These are phyloP conservation scores for Drosophila macrospina DNA, from an alignment of 2,888 invertebrate genomes.

Conservation along the genomic window DNA sequence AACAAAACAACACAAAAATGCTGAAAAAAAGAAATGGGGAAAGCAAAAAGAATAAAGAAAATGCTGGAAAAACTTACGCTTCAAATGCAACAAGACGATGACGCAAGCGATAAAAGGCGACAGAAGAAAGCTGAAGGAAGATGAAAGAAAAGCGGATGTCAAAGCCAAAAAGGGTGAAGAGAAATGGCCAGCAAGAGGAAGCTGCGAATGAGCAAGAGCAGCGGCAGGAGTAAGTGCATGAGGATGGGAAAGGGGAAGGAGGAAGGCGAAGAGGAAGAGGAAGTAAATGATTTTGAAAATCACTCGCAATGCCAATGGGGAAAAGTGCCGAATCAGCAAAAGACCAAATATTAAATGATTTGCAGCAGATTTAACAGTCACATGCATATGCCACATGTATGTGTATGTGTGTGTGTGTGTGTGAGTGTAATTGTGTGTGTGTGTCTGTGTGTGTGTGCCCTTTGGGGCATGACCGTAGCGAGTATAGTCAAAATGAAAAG, in stretches of 20 bases:
- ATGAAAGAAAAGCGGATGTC: conserved; percentile 19
- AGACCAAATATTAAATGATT: conserved; percentile 64
- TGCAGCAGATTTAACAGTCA: conserved; percentile 53
- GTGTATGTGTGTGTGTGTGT: conserved; percentile 6
- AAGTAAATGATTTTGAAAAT: conserved; percentile 61
- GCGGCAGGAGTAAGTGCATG: too few relatives aligned
- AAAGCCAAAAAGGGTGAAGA: conserved; percentile 24
- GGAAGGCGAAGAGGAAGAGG: not conserved
- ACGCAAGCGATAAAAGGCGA: conserved; percentile 32
- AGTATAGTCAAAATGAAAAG: conserved; percentile 32
- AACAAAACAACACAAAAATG: conserved; percentile 5
- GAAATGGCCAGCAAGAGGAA: not conserved
- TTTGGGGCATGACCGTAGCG: conserved; percentile 39
- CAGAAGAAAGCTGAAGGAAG: conserved; percentile 9
- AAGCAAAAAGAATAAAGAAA: not conserved
- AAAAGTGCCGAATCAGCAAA: conserved; percentile 61
- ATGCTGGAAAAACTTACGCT: conserved; percentile 28
- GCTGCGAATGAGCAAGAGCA: not conserved
- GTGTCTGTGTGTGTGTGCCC: conserved; percentile 13
- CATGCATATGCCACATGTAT: conserved; percentile 26
- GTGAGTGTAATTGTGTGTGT: conserved; percentile 6
- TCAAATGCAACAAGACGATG: conserved; percentile 49
- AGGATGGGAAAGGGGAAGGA: too few relatives aligned
- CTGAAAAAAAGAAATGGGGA: not conserved
- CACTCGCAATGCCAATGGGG: conserved; percentile 58